Evolutionary conservation across 1,140 invertebrate species (phyloP).

Genomic region (Conus ventricosus): DNA sequence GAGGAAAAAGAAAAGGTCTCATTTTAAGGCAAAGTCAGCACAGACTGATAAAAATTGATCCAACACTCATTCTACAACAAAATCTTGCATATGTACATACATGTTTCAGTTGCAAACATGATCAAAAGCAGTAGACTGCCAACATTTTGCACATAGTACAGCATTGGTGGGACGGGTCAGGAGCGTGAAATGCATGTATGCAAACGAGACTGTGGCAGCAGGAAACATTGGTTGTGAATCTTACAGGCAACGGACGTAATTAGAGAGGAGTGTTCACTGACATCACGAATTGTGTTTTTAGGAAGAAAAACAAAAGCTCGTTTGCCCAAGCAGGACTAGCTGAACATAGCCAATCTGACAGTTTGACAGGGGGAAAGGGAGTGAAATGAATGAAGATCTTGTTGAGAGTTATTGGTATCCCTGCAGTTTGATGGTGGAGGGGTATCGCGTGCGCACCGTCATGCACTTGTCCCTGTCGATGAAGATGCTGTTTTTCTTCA

Average conservation of each 20-base stretch:
- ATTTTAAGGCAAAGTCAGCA: neutral
- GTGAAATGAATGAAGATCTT: neutral
- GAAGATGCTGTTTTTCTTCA: slow-evolving; percentile 74
- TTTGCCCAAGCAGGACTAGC: neutral
- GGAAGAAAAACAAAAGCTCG: neutral
- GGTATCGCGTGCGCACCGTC: slow-evolving; percentile 69
- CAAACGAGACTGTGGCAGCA: neutral
- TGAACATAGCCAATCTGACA: neutral
- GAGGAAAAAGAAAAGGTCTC: neutral
- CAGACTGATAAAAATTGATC: neutral
- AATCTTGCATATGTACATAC: neutral
- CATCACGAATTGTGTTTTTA: neutral
- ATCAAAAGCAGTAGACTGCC: neutral
- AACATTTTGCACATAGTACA: neutral
- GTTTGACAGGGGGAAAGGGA: neutral
- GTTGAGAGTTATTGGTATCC: slow-evolving; percentile 66
- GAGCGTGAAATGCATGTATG: neutral
- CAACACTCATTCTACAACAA: slow-evolving; percentile 5
- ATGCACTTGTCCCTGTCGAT: slow-evolving; percentile 74
- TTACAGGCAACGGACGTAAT: neutral
- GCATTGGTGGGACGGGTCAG: neutral
- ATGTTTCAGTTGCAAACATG: neutral
- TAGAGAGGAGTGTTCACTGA: neutral
- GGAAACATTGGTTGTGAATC: neutral
- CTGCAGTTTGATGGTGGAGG: slow-evolving; percentile 70